A percentile compares a stretch with the other conserved stretches of the same genome.
Conservation (phyloP, 2,797 vertebrate species). For the Mormyrops attenuatus region DNA sequence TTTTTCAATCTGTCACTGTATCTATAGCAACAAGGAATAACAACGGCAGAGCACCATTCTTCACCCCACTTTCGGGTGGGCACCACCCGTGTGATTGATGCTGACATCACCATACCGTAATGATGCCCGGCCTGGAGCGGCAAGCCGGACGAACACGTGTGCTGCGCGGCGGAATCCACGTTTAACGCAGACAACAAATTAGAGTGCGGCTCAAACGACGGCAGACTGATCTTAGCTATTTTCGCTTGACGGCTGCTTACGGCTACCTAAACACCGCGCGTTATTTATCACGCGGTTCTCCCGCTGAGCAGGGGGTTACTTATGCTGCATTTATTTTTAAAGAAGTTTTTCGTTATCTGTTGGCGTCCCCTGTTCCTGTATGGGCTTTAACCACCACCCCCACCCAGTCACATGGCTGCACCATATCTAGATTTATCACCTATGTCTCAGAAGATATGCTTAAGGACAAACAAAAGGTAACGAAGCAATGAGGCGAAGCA, state of each 20-base stretch:
- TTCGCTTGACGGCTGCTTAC: slow-evolving; percentile 3
- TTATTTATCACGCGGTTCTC: slow-evolving; percentile 19
- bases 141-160: neutral
- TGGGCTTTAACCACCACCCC: neutral
- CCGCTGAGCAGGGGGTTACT: slow-evolving; percentile 1
- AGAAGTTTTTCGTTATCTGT: neutral
- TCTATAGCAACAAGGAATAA: neutral
- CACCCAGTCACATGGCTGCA: neutral
- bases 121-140: neutral
- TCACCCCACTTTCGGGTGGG: neutral
- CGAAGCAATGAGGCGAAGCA: neutral
- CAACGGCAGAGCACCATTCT: neutral
- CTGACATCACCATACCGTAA: neutral
- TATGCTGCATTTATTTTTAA: slow-evolving; percentile 16
- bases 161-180: neutral
- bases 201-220: neutral
- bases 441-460: neutral
- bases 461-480: neutral
- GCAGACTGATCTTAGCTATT: neutral
- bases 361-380: neutral
- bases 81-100: neutral
- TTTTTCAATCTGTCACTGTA: slow-evolving; percentile 3
- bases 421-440: neutral
- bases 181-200: neutral
- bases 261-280: neutral